Base-by-base conservation (phyloP, 1,140 invertebrate species). In the Protaetia brevitarsis region DNA sequence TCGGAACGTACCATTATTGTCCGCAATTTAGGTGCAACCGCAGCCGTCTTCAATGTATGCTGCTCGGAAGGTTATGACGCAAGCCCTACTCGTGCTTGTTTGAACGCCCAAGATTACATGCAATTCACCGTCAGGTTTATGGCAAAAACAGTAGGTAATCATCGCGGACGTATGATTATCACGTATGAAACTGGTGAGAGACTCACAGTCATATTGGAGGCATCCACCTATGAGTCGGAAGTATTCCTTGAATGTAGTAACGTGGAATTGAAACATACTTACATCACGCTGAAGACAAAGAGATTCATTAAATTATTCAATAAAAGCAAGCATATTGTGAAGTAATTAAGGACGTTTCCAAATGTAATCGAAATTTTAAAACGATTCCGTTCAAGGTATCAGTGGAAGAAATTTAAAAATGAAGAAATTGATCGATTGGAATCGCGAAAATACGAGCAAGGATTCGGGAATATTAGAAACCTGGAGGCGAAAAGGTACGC, bases 111-210 rank as follows among this genome's bases (percentile, higher is more conserved):
- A 16, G 74, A 79, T 0, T 28, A 23, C 5, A 59, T 67, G 19
- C 56, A 78, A 64, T 71, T 80, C 6, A 69, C 64, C 3, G 51
- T 78, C 4, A 68, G 64, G 27, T 80, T 82, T 63, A 64, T 70
- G 8, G 68, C 79, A 0, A 66, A 68, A 0, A 71, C 67, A 19
- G 16, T 63, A 0, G 76, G 76, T 7, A 64, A 69, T 26, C 73
- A 72, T 3, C 64, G 74, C 31, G 76, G 71, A 10, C 67, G 67
- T 27, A 27, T 82, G n/a, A 71, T 67, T 13, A 67, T 82, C 11
- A 74, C 71, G 63, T 81, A 80, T 65, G 80, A 82, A 56, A 74
- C 59, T 75, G 80, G 79, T 0, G 79, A 81, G 62, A 73, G 72
- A 21, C 65, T 82, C 8, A 65, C 57, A 0, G 72, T 79, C 3